Base-by-base conservation (phyloP, 2,113 vertebrate species). In the Peromyscus maniculatus region DNA sequence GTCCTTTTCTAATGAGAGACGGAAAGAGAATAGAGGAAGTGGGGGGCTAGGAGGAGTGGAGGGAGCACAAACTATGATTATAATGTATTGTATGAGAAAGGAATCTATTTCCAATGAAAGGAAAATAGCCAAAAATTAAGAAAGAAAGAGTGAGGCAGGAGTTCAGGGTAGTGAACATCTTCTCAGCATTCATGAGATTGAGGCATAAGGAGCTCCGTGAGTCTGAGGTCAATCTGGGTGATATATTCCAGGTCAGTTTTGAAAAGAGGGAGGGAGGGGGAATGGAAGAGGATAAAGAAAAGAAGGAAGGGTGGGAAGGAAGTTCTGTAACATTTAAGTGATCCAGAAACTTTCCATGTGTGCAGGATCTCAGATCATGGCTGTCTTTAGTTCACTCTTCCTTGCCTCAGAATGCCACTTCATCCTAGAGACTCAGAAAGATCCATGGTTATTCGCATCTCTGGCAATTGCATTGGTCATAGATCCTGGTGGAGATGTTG, bases 31-130 rank as follows among this genome's bases (percentile, higher is more conserved):
- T n/a, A 7, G 0, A 4, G 36, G 11, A 26, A 21, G 55, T 24
- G 5, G 0, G 0, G 22, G 22, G 2, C 24, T 62, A 5, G 78
- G 4, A 57, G 21, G 21, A 59, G 79, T 59, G 21, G 36, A n/a
- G 21, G 12, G 75, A 31, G 13, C 0, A 5, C 22, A 83, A 62
- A 39, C 36, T 26, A 26, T 8, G 1, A 8, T 39, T 83, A 15
- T n/a, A 24, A 59, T 8, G 2, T 26, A 21, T n/a, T 79, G 24
- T 57, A n/a, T 49, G 22, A 57, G 33, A 66, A 69, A 13, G 46
- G 7, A 79, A 26, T 39, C 13, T 46, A 3, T 13, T n/a, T 13
- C 3, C 21, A 19, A 67, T 33, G 33, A 12, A 19, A 33, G 3
- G n/a, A 67, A 67, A 49, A 33, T 5, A 69, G 7, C 21, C 16